Evolutionary conservation across 2,113 vertebrate species (phyloP).

Genomic region (Aegotheles bennettii): DNA sequence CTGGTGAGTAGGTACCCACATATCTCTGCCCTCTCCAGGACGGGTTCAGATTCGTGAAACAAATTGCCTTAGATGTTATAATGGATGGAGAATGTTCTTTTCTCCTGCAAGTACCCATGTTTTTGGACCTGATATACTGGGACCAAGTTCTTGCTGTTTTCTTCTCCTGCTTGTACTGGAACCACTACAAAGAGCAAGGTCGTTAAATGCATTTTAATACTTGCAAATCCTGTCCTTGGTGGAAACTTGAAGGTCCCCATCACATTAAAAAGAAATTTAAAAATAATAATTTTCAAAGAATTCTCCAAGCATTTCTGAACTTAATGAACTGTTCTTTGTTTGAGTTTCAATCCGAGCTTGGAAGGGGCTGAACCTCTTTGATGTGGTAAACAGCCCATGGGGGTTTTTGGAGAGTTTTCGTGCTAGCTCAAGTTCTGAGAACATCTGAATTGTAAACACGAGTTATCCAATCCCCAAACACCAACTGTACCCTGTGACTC

Average conservation of each 20-base stretch:
- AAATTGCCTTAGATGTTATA: neutral
- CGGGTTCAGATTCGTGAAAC: neutral
- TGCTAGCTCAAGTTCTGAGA: conserved; percentile 56
- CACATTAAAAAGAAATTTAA: neutral
- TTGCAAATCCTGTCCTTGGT: neutral
- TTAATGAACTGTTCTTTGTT: conserved; percentile 53
- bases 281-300: neutral
- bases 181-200: neutral
- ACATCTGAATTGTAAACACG: conserved; percentile 52
- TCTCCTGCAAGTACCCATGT: neutral
- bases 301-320: conserved; percentile 23
- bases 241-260: neutral
- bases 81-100: neutral
- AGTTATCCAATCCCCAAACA: neutral
- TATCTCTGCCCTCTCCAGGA: neutral
- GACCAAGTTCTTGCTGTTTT: neutral
- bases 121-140: neutral
- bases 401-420: conserved; percentile 23
- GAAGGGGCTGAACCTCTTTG: conserved; percentile 37
- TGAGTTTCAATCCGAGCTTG: conserved; percentile 36
- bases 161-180: neutral
- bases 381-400: conserved; percentile 57
- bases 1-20: neutral
- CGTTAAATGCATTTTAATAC: neutral
- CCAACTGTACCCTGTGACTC: conserved; percentile 26